phyloP scores from a whole-genome alignment of 2,888 invertebrate genomes.

The Xestia c-nigrum region DNA sequence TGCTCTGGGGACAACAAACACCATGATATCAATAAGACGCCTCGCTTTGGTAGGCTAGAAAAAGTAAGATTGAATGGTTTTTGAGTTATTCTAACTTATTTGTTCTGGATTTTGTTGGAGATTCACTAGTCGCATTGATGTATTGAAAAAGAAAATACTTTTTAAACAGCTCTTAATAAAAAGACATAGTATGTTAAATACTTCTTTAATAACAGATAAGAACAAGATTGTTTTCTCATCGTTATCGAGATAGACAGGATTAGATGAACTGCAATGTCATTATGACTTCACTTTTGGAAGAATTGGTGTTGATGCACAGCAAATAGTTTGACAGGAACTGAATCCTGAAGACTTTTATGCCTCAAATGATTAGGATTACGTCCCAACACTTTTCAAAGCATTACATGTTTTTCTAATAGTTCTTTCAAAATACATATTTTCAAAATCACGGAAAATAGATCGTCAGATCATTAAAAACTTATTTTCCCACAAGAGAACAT shows the following conservation, averaged over 20 bases:
- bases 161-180: neutral
- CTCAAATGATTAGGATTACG: neutral
- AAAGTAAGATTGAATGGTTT: neutral
- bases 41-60: neutral
- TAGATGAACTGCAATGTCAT: neutral
- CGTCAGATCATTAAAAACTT: conserved; percentile 25
- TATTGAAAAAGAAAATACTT: neutral
- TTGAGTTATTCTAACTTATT: neutral
- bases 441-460: conserved; percentile 22
- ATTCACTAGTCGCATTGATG: neutral
- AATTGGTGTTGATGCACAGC: neutral
- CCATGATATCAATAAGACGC: conserved; percentile 32
- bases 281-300: neutral
- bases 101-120: neutral
- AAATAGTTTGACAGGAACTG: neutral
- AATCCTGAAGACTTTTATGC: neutral
- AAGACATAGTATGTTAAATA: neutral
- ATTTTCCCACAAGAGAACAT: conserved; percentile 53
- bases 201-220: neutral
- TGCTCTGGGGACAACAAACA: conserved; percentile 81
- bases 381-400: neutral
- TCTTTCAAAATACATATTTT: neutral
- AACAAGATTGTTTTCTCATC: neutral
- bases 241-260: neutral
- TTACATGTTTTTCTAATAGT: neutral